Evolutionary conservation across 2,888 invertebrate species (phyloP), one percentile per base, ranked within the genome.

Genomic region (Drosophila hamatofila): DNA sequence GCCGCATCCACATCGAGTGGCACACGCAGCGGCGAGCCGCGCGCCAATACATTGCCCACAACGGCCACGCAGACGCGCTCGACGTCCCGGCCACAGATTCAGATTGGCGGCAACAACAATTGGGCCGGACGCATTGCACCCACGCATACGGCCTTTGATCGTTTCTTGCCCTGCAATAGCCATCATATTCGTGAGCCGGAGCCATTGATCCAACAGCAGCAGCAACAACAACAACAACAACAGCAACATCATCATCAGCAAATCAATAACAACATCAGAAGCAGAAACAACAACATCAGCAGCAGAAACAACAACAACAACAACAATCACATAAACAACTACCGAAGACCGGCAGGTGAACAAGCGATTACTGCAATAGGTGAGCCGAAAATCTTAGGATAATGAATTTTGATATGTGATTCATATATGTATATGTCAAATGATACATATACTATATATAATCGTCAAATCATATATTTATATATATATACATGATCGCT

Each of bases 21-120:
- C 27, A 62, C 69, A 25, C 80, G 83, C 78, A 95, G 95, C 11
- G 93, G 95, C 0, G 88, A 84, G 0, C 58, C 94, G 94, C 51
- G 95, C 94, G 78, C 88, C 33, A 67, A 95, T 51, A 96, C 96
- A 5, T 94, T 95, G 91, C 95, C 96, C 25, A 96, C 96, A 12
- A 96, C 96, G 25, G 94, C 96, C 1, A 96, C 96, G 0, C 95
- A 95, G 87, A 96, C 96, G 4, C 94, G 96, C 41, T 95, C 95
- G 58, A 95, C 96, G 18, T 93, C 95, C 8, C 94, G 96, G 30
- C 95, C 96, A 0, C 96, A 96, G 83, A 95, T 96, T 12, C 95
- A 95, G 88, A 94, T 95, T 52, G 94, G 94, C 16, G 93, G 95
- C 80, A 93, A 95, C 76, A 94, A 94, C 75, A 93, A 91, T 49